Evolutionary conservation across 2,113 vertebrate species (phyloP).

Genomic region (Sclerurus mexicanus): DNA sequence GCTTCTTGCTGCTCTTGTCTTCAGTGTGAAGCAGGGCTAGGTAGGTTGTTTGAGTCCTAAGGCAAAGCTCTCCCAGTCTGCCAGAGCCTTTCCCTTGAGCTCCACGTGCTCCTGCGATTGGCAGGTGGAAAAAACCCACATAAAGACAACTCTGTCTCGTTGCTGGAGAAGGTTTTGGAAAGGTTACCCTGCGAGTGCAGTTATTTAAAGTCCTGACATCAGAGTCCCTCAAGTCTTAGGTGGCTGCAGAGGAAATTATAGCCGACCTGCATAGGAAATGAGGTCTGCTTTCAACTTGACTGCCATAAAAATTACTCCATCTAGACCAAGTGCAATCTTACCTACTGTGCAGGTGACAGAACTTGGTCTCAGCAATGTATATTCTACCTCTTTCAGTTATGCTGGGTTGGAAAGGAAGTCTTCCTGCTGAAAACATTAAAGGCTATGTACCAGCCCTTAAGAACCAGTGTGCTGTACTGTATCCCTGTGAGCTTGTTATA

Average conservation of each 20-base stretch:
- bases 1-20: background rate
- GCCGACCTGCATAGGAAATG: slow-evolving; percentile 48
- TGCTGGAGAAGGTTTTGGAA: background rate
- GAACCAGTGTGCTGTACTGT: fast-evolving
- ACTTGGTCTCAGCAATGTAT: background rate
- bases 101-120: fast-evolving
- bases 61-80: background rate
- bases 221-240: background rate
- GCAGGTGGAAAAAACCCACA: background rate
- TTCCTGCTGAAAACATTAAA: background rate
- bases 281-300: background rate
- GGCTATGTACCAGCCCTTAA: background rate
- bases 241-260: background rate
- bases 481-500: background rate
- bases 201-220: slow-evolving; percentile 36
- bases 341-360: background rate
- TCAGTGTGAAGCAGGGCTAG: background rate
- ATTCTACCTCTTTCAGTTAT: background rate
- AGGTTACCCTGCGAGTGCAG: background rate
- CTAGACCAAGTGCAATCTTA: background rate
- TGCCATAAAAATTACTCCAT: background rate
- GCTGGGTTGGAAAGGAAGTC: background rate
- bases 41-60: background rate
- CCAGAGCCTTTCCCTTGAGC: background rate
- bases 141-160: background rate